Conservation (phyloP, 2,797 vertebrate genomes). For the Intellagama lesueurii region DNA sequence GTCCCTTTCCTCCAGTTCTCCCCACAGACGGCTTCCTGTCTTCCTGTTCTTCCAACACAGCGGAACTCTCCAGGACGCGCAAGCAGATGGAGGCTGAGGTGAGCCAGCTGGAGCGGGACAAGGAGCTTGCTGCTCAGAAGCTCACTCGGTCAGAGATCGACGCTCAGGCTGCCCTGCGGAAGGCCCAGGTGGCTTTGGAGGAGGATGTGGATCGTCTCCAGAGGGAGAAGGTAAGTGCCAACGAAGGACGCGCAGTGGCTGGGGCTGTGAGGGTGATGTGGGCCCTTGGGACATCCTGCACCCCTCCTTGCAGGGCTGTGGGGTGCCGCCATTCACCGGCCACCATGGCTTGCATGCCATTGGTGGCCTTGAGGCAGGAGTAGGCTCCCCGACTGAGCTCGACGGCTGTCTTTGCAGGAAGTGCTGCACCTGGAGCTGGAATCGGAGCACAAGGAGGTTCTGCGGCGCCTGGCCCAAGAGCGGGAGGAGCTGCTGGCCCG, state of each 20-base stretch:
- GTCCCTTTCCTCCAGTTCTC: no score
- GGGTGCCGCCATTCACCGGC: no score
- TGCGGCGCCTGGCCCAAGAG: slow-evolving; percentile 81
- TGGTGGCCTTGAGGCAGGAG: no score
- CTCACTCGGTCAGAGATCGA: slow-evolving; percentile 81
- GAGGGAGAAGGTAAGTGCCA: slow-evolving; percentile 82
- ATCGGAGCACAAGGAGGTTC: slow-evolving; percentile 77
- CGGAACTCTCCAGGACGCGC: slow-evolving; percentile 80
- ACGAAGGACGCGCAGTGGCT: not conserved
- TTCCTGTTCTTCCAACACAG: slow-evolving; percentile 61
- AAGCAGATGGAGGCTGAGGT: slow-evolving; percentile 75
- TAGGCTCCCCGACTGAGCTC: no score
- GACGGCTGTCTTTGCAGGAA: slow-evolving; percentile 76
- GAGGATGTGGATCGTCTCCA: slow-evolving; percentile 86
- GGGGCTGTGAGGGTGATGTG: no score
- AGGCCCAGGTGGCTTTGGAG: slow-evolving; percentile 81
- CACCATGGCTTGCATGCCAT: no score
- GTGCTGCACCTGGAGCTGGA: slow-evolving; percentile 79
- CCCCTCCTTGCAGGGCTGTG: no score
- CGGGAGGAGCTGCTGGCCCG: slow-evolving; percentile 83
- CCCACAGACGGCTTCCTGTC: fast-evolving
- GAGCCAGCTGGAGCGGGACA: slow-evolving; percentile 82
- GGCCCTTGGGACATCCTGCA: no score
- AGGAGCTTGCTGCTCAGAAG: slow-evolving; percentile 79
- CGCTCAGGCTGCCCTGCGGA: slow-evolving; percentile 80